These are phyloP conservation scores for Scaptomyza pallida DNA, from an alignment of 1,140 invertebrate genomes.

Conservation along the genomic window DNA sequence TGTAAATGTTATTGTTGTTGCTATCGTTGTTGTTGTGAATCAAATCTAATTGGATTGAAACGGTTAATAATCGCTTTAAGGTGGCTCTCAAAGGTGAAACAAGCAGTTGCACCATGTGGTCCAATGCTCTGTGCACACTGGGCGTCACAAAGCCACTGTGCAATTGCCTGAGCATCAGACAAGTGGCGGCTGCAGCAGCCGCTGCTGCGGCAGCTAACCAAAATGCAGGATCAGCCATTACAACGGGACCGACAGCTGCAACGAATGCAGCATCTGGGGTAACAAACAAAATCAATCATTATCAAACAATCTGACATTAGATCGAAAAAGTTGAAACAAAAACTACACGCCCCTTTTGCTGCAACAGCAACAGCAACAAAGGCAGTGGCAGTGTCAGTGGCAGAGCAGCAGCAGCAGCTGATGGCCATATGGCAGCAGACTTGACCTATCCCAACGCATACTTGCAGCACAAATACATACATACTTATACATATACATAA, in stretches of 20 bases:
- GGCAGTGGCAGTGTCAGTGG: constrained; percentile 28
- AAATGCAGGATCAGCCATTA: constrained; percentile 60
- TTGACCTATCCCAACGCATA: constrained; percentile 67
- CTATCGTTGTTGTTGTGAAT: constrained; percentile 1
- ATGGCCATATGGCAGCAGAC: constrained; percentile 69
- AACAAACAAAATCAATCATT: constrained; percentile 23
- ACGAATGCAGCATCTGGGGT: constrained; percentile 48
- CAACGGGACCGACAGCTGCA: constrained; percentile 68
- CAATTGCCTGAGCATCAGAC: constrained; percentile 83
- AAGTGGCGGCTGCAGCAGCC: constrained; percentile 81
- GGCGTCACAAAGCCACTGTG: constrained; percentile 84
- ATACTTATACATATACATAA: constrained; percentile 7
- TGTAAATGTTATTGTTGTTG: constrained; percentile 32
- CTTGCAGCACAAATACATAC: constrained; percentile 31
- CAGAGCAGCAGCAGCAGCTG: constrained; percentile 41
- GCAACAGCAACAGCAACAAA: constrained; percentile 1
- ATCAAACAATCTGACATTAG: constrained; percentile 6
- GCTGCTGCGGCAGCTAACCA: constrained; percentile 71
- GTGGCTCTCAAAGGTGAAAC: constrained; percentile 78
- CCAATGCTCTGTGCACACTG: constrained; percentile 83
- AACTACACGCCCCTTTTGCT: constrained; percentile 40
- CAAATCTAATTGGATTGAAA: constrained; percentile 11
- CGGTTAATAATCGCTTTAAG: constrained; percentile 49
- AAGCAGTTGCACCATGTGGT: constrained; percentile 78
- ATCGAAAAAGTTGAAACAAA: background rate